These are phyloP conservation scores for Zaprionus inermis DNA, from an alignment of 1,140 invertebrate species.

Conservation along the genomic window DNA sequence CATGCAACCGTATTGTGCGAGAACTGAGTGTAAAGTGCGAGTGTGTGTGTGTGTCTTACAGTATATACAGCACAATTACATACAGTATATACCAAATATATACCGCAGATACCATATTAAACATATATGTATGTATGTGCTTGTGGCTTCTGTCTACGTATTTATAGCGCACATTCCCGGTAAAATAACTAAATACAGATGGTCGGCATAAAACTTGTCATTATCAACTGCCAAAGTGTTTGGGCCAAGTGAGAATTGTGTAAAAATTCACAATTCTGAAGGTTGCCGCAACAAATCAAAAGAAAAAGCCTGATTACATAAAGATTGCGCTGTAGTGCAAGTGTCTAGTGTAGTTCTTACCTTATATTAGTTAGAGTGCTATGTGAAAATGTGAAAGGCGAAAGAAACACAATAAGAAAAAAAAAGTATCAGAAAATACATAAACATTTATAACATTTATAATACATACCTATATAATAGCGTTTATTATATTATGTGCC, in stretches of 20 bases:
- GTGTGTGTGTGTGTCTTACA: constrained; percentile 7
- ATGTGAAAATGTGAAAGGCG: constrained; percentile 49
- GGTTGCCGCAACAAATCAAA: constrained; percentile 54
- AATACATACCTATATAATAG: neutral
- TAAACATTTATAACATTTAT: neutral
- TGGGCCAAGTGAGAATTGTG: constrained; percentile 35
- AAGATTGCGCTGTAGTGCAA: constrained; percentile 37
- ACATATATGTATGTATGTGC: constrained; percentile 5
- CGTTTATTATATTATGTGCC: neutral
- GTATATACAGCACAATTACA: neutral
- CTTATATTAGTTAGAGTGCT: neutral
- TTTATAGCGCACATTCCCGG: constrained; percentile 29
- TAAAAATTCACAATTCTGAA: constrained; percentile 50
- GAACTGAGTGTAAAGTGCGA: constrained; percentile 1
- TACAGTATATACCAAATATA: too few species aligned
- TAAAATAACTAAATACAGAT: constrained; percentile 67
- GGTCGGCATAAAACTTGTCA: constrained; percentile 72
- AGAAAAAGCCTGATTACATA: constrained; percentile 71
- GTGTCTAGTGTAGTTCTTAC: too few species aligned
- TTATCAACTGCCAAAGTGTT: constrained; percentile 68
- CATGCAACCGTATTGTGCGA: neutral
- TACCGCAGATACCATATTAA: neutral
- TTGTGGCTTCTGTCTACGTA: too few species aligned
- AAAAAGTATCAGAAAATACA: constrained; percentile 6
- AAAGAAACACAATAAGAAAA: constrained; percentile 19